phyloP scores from a whole-genome alignment of 2,797 vertebrate genomes.

The Pelodytes ibericus region DNA sequence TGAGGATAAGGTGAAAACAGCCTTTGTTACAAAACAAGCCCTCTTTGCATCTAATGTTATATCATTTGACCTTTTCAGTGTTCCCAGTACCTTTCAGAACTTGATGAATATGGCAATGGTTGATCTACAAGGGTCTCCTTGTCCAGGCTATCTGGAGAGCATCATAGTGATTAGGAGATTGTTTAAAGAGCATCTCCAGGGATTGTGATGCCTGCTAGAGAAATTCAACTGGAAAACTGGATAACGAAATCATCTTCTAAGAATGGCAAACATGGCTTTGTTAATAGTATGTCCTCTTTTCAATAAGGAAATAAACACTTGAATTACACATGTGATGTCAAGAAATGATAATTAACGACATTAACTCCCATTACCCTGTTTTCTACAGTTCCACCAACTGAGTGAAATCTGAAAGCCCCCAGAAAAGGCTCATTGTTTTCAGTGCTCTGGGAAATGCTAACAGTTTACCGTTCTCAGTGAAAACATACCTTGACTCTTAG shows the following conservation, averaged over 20 bases:
- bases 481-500: no score
- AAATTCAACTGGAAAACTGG: constrained; percentile 20
- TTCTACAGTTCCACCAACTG: no score
- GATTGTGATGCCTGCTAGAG: not conserved
- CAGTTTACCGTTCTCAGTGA: no score
- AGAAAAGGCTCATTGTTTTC: no score
- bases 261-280: no score
- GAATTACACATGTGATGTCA: no score
- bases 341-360: no score
- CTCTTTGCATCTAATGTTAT: constrained; percentile 11
- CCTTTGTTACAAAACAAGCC: not conserved
- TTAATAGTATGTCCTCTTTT: no score
- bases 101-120: constrained; percentile 13
- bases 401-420: no score
- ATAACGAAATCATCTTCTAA: not conserved
- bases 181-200: constrained; percentile 16
- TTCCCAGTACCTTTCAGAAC: constrained; percentile 17
- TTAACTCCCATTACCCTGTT: no score
- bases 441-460: no score
- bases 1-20: not conserved
- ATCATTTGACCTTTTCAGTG: constrained; percentile 23
- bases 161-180: constrained; percentile 3
- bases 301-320: no score
- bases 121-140: constrained; percentile 2
- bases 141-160: constrained; percentile 15